These are phyloP conservation scores for Sebastes kiyomatsui DNA, from an alignment of 2,797 vertebrate species.

Conservation along the genomic window DNA sequence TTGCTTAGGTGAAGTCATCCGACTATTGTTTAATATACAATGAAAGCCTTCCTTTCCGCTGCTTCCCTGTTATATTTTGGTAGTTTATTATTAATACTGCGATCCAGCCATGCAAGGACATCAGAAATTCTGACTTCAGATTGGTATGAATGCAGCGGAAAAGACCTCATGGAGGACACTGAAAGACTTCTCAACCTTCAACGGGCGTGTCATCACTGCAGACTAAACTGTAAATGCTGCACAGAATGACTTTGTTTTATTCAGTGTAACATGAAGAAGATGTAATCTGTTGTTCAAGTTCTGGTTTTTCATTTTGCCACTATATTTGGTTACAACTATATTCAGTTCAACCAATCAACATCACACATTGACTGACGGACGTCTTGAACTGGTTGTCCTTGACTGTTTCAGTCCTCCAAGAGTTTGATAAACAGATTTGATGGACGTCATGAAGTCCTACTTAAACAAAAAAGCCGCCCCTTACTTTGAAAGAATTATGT, in stretches of 20 bases:
- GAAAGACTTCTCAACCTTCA: neutral
- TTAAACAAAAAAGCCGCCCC: too few species aligned
- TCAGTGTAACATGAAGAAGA: neutral
- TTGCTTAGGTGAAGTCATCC: neutral
- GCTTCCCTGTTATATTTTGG: neutral
- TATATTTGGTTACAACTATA: too few species aligned
- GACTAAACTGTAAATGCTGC: neutral
- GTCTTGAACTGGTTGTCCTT: too few species aligned
- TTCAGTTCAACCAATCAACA: too few species aligned
- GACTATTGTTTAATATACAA: slow-evolving; percentile 38
- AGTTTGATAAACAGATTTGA: too few species aligned
- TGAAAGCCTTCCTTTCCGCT: slow-evolving; percentile 11
- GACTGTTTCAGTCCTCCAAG: too few species aligned
- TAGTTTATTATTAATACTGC: slow-evolving; percentile 4
- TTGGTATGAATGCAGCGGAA: neutral
- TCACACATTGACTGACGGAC: too few species aligned
- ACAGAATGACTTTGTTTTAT: neutral
- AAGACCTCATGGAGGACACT: neutral
- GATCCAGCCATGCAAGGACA: neutral
- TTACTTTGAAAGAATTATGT: too few species aligned
- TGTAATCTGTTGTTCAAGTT: neutral
- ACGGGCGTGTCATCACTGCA: neutral
- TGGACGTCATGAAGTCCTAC: too few species aligned
- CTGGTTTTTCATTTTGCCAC: too few species aligned
- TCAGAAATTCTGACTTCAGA: neutral